Evolutionary conservation across 2,797 vertebrate species (phyloP), one percentile per base, ranked within the genome.

Genomic region (Phrynocephalus forsythii): DNA sequence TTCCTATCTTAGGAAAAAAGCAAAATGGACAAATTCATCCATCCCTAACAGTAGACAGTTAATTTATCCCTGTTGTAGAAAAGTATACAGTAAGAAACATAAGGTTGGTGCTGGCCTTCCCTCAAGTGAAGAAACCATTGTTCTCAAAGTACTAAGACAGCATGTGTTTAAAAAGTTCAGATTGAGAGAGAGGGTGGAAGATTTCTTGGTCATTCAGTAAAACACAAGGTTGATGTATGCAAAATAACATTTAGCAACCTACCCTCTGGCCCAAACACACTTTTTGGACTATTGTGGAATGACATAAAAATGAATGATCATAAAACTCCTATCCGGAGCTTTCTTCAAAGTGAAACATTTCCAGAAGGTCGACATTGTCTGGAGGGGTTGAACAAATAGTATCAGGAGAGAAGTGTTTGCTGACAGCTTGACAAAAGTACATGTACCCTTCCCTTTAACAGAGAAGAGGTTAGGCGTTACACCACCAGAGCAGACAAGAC

Each of bases 401-500:
- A 86, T 86, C 87, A 90, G 92, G 92, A 94, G 92, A 91, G 92
- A 96, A 96, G 95, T 95, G 93, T 92, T 91, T 94, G 94, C 93
- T 97, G 96, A 97, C 96, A 97, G 93, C 89, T 93, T 96, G 95
- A 97, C 94, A 96, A 96, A 96, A 94, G 90, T 90, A 91, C 94
- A 94, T 84, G 94, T 69, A 44, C 3, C 38, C 38, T 44, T 96
- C 94, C 86, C 91, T 94, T 95, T 92, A 79, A 20, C 73, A 89
- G 89, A 89, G 86, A 85, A 93, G 93, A 94, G 91, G 89, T 93
- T 85, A 94, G 94, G 91, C 79, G 28, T 90, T 87, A 56, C 76
- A 90, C 68, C 77, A 76, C 84, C 83, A 30, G 82, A 93, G 90
- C 86, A 93, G 92, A 93, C 69, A 93, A 95, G 92, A 93, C 95